Conservation (phyloP, 2,113 vertebrate species). For the Charadrius vociferus region DNA sequence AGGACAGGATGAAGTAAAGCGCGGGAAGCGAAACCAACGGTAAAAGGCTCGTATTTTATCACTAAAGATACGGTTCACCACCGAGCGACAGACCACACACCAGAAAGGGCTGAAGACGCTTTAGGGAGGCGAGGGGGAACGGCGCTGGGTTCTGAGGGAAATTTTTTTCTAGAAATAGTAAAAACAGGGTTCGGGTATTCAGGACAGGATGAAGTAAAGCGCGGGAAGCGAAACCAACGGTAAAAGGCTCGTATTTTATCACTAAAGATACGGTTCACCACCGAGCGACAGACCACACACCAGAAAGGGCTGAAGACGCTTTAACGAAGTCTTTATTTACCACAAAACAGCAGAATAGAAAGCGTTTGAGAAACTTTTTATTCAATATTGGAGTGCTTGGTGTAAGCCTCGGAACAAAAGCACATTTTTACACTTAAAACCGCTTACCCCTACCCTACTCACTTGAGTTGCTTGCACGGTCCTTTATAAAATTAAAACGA, state of each 20-base stretch:
- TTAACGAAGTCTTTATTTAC: neutral
- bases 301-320: accelerated
- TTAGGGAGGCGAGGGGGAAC: too few relatives aligned
- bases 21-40: too few relatives aligned
- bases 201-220: accelerated
- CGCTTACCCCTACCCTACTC: too few relatives aligned
- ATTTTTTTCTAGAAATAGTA: accelerated
- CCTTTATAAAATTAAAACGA: neutral
- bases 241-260: neutral
- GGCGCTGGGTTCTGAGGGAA: accelerated
- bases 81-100: accelerated
- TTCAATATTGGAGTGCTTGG: neutral
- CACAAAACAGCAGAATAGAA: neutral
- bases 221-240: too few relatives aligned
- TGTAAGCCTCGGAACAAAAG: neutral
- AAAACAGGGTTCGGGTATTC: neutral
- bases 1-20: accelerated
- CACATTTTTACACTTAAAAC: neutral
- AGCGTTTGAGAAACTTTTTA: neutral
- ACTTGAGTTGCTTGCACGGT: neutral
- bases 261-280: accelerated
- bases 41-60: neutral
- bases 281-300: accelerated
- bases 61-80: accelerated
- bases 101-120: accelerated